Conservation (phyloP, 2,888 invertebrate species). For the Lasius fuliginosus region DNA sequence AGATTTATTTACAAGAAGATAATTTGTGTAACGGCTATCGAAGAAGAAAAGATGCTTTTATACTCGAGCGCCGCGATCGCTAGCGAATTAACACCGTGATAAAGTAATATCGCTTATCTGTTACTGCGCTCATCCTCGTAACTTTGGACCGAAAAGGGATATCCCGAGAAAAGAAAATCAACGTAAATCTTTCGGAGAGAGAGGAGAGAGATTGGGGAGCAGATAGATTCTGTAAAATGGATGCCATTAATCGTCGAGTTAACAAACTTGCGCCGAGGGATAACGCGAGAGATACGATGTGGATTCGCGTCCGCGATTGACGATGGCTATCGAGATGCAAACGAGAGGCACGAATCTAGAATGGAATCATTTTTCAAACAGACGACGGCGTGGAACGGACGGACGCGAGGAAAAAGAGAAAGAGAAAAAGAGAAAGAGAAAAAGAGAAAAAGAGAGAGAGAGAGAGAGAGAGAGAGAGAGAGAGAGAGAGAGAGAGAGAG, state of each 20-base stretch:
- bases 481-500: too few species aligned
- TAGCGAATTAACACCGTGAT: background rate
- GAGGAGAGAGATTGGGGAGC: conserved; percentile 7
- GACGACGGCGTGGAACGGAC: conserved; percentile 14
- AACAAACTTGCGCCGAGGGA: conserved; percentile 46
- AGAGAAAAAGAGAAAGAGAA: too few species aligned
- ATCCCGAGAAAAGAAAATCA: background rate
- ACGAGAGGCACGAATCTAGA: conserved; percentile 55
- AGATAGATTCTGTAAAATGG: conserved; percentile 17
- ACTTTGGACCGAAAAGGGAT: background rate
- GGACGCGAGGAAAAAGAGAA: conserved; percentile 11
- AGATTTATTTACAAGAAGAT: background rate
- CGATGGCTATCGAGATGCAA: conserved; percentile 56
- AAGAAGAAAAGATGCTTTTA: background rate
- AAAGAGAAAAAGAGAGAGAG: too few species aligned
- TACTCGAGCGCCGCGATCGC: background rate
- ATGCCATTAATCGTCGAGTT: conserved; percentile 46
- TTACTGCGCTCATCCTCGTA: conserved; percentile 15
- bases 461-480: too few species aligned
- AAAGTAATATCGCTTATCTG: conserved; percentile 7
- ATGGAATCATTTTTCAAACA: conserved; percentile 54
- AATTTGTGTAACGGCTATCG: background rate
- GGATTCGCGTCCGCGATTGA: conserved; percentile 45
- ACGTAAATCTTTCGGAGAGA: conserved; percentile 6
- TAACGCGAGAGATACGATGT: background rate